Evolutionary conservation across 2,888 invertebrate genomes (phyloP), one percentile per base, ranked within the genome.

Genomic region (Seira sanloemensis): DNA sequence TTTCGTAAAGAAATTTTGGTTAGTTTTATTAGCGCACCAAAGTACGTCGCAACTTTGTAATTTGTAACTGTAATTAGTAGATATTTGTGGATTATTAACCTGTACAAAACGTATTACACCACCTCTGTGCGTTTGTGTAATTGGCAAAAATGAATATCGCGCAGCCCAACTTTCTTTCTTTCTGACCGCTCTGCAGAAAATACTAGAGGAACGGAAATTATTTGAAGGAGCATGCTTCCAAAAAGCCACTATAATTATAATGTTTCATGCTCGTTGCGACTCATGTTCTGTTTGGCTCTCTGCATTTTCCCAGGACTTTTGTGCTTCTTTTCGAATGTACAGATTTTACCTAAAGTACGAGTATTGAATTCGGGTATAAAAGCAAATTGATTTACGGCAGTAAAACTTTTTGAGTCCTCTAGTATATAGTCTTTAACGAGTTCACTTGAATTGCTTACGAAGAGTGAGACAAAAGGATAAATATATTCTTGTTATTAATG

Each of bases 61-160:
- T 50, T 50, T 50, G 50, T 50, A 50, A 50, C 50, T 50, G 50
- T 50, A 50, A 50, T 50, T 37, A 62, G 18, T 21, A 79, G 73
- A 79, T 81, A 74, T 81, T 81, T 83, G 83, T 83, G 83, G 71
- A 83, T 77, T 78, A 83, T 83, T 83, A 83, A 83, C 83, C 83
- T 83, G 83, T 83, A 83, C 25, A 83, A 9, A 67, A 67, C n/a
- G n/a, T n/a, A n/a, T n/a, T n/a, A n/a, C n/a, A n/a, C n/a, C n/a
- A n/a, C n/a, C n/a, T n/a, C n/a, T 50, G 50, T 50, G 50, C 2
- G 16, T n/a, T 50, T 50, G n/a, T n/a, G n/a, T 50, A 16, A 2
- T 50, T 50, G n/a, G n/a, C n/a, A n/a, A 50, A 12, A 7, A 18
- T 50, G 50, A 50, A 50, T 18, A 1, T 2, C 50, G 2, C 16